Percentiles rank a stretch among this genome's conserved stretches.
Conservation (phyloP, 2,113 vertebrate species). For the Nipponia nippon region DNA sequence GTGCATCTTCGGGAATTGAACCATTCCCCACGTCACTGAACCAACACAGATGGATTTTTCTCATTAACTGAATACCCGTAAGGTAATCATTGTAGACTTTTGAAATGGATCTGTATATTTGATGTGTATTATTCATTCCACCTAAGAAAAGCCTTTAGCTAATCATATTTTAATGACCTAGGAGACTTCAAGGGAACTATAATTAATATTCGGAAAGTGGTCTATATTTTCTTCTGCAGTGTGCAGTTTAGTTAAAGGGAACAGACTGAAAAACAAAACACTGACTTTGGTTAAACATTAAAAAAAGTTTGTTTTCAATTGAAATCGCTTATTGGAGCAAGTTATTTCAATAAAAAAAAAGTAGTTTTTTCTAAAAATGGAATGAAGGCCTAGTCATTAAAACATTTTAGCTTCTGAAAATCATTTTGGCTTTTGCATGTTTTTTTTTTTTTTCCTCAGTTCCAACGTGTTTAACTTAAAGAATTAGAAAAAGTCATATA, state of each 20-base stretch:
- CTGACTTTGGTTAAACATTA: not conserved
- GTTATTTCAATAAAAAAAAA: not conserved
- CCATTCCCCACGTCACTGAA: not conserved
- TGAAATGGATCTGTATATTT: not conserved
- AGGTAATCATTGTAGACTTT: not conserved
- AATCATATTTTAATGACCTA: constrained; percentile 43
- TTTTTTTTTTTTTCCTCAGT: not conserved
- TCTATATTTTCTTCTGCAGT: not conserved
- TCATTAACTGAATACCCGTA: not conserved
- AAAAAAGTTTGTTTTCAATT: not conserved
- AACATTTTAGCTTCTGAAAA: not conserved
- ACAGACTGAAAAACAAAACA: not conserved
- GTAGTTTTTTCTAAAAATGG: not conserved
- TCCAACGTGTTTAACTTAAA: not conserved
- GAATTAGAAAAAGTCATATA: not conserved
- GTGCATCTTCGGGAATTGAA: not conserved
- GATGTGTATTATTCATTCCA: not conserved
- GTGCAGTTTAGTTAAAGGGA: not conserved
- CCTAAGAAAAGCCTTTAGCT: constrained; percentile 17
- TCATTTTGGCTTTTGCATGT: not conserved
- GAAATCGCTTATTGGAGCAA: not conserved
- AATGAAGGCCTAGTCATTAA: not conserved
- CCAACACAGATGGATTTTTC: not conserved
- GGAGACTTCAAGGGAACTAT: not conserved
- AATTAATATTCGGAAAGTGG: constrained; percentile 12